Evolutionary conservation across 2,113 vertebrate genomes (phyloP).

Genomic region (Campylorhamphus procurvoides): DNA sequence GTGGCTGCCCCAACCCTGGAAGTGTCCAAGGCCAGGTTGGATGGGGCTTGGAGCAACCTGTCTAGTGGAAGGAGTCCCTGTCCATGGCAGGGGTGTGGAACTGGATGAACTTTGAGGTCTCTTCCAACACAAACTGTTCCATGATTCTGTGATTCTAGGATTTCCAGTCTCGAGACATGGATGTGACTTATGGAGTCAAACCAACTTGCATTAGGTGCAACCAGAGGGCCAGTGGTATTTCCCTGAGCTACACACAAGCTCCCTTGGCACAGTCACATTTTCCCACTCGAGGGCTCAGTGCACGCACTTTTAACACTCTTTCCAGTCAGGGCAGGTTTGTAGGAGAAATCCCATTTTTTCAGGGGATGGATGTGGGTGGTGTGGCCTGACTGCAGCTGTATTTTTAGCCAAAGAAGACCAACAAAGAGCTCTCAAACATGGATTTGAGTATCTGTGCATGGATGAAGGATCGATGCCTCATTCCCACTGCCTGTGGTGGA

Average conservation of each 20-base stretch:
- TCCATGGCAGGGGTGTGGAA: not conserved
- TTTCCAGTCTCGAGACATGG: not conserved
- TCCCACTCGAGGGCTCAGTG: not conserved
- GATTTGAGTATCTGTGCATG: not conserved
- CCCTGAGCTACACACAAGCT: rapidly evolving
- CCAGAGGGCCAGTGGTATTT: not conserved
- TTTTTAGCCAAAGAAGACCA: not conserved
- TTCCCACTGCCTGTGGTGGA: not conserved
- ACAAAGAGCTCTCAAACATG: not conserved
- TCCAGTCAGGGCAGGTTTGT: not conserved
- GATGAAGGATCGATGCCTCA: not conserved
- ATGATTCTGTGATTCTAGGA: not conserved
- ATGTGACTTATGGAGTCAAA: not conserved
- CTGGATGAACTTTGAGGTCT: not conserved
- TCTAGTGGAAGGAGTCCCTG: not conserved
- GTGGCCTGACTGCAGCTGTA: not conserved
- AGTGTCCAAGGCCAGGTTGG: not conserved
- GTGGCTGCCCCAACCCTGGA: not conserved
- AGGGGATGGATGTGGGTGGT: not conserved
- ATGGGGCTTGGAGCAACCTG: not conserved
- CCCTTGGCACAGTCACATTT: not conserved
- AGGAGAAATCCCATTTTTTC: not conserved
- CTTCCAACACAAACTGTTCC: not conserved
- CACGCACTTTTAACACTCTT: not conserved
- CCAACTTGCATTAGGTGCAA: not conserved